Conservation (phyloP, 2,888 invertebrate genomes). For the Fragum whitleyi region DNA sequence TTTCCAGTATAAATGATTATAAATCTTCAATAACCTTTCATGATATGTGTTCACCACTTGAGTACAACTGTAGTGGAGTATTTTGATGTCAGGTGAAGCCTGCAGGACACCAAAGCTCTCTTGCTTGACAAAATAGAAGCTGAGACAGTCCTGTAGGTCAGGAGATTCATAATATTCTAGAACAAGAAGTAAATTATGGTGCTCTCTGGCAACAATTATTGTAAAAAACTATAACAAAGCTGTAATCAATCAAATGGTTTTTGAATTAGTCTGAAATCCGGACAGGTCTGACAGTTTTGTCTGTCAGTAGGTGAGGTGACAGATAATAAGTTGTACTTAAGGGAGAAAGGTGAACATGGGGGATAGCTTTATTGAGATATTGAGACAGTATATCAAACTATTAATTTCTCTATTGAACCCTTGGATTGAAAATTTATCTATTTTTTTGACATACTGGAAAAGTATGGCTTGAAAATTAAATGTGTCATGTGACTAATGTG, state of each 20-base stretch:
- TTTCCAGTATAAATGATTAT: too few species aligned
- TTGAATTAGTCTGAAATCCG: slow-evolving; percentile 1
- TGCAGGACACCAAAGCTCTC: too few species aligned
- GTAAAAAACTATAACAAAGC: not conserved
- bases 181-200: too few species aligned
- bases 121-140: too few species aligned
- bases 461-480: slow-evolving; percentile 21
- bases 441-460: slow-evolving; percentile 28
- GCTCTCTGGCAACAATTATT: too few species aligned
- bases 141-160: too few species aligned
- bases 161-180: too few species aligned
- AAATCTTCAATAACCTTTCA: too few species aligned
- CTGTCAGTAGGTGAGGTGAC: not conserved
- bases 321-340: slow-evolving; percentile 1
- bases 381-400: slow-evolving; percentile 22
- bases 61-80: too few species aligned
- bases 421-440: slow-evolving; percentile 21
- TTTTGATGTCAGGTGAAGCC: too few species aligned
- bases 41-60: too few species aligned
- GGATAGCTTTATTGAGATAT: not conserved
- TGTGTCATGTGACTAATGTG: slow-evolving; percentile 29
- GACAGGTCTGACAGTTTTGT: slow-evolving; percentile 1
- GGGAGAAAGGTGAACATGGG: not conserved
- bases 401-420: slow-evolving; percentile 25
- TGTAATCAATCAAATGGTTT: not conserved